phyloP scores from a whole-genome alignment of 2,113 vertebrate species.

The Benitochromis conjunctus region DNA sequence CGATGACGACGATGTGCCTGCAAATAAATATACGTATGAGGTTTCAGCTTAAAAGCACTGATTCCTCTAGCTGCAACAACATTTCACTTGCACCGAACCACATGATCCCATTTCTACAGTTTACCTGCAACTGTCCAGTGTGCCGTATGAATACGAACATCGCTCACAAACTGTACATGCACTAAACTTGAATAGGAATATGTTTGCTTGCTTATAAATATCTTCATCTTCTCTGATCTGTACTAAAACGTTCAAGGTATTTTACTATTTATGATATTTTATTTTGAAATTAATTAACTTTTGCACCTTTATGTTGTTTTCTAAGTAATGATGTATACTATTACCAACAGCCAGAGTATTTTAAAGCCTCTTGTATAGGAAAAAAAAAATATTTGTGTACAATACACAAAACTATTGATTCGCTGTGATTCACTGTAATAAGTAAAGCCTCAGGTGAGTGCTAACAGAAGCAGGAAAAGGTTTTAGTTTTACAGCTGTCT shows the following conservation, averaged over 20 bases:
- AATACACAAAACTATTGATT: not conserved
- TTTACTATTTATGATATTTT: too few relatives aligned
- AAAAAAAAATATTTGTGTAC: too few relatives aligned
- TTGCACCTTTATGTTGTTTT: not conserved
- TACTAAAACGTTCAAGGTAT: not conserved
- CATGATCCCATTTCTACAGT: not conserved
- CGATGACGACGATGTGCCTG: not conserved
- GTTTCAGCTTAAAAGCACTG: not conserved
- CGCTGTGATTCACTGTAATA: not conserved
- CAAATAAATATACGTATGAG: not conserved
- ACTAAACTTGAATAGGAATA: not conserved
- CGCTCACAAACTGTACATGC: not conserved
- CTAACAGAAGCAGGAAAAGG: not conserved
- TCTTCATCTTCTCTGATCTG: not conserved
- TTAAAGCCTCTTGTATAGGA: not conserved
- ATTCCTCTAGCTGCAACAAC: not conserved
- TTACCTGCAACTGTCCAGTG: fast-evolving
- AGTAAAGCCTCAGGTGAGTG: not conserved
- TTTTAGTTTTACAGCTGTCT: not conserved
- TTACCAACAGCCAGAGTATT: not conserved
- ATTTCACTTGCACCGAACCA: not conserved
- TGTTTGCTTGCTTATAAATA: not conserved
- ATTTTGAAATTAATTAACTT: not conserved
- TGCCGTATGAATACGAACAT: not conserved
- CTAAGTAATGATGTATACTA: not conserved